Conservation (phyloP, 2,113 vertebrate genomes). For the Pampusana beccarii region DNA sequence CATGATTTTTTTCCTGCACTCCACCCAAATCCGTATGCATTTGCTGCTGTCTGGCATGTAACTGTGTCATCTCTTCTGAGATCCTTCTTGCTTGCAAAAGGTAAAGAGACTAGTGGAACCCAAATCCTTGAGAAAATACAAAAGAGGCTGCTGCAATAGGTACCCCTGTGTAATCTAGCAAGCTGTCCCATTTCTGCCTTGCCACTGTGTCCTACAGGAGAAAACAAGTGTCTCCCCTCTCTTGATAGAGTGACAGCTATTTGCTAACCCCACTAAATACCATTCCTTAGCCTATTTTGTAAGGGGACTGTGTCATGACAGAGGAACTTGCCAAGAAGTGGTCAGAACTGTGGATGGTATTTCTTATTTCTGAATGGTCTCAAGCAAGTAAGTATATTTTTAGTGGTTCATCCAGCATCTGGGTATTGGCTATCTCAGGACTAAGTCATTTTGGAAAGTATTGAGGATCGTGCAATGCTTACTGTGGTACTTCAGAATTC, state of each 20-base stretch:
- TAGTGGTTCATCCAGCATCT: neutral
- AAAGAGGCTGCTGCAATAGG: neutral
- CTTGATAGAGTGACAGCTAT: neutral
- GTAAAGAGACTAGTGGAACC: neutral
- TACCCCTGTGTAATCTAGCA: neutral
- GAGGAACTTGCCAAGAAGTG: neutral
- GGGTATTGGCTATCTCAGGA: neutral
- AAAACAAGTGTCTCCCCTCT: neutral
- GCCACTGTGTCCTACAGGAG: neutral
- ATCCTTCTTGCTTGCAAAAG: neutral
- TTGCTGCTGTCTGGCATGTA: neutral
- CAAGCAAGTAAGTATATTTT: neutral
- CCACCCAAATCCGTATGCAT: neutral
- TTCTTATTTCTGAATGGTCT: neutral
- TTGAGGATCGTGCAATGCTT: neutral
- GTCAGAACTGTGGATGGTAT: neutral
- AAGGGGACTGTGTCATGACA: neutral
- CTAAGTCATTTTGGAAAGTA: neutral
- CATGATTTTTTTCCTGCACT: neutral
- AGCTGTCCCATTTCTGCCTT: neutral
- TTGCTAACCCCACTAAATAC: neutral
- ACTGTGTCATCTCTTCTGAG: neutral
- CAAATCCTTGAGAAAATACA: neutral
- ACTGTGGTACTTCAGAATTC: neutral
- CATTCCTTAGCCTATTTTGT: neutral